Evolutionary conservation across 1,140 invertebrate genomes (phyloP).

Genomic region (Cydia amplana): DNA sequence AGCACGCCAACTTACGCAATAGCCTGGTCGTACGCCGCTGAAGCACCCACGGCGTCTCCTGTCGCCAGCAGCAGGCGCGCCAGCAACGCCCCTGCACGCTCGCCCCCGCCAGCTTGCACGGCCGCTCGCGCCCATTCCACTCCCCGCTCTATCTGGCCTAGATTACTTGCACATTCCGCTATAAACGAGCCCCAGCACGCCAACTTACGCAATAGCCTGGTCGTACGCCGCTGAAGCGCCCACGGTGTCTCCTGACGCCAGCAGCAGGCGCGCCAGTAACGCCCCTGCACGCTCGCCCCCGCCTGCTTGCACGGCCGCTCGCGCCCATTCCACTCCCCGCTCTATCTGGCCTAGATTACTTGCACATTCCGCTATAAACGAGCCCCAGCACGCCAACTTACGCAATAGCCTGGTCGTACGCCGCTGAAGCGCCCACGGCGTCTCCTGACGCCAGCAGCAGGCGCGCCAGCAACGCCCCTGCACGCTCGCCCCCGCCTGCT

Average conservation of each 20-base stretch:
- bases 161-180: constrained; percentile 63
- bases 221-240: constrained; percentile 62
- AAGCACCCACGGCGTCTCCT: constrained; percentile 52
- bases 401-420: constrained; percentile 63
- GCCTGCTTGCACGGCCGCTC: constrained; percentile 55
- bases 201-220: constrained; percentile 58
- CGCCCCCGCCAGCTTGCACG: constrained; percentile 60
- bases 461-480: constrained; percentile 57
- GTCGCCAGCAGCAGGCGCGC: constrained; percentile 54
- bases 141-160: constrained; percentile 55
- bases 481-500: constrained; percentile 63
- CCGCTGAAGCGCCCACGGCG: constrained; percentile 51
- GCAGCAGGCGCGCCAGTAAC: constrained; percentile 55
- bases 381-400: constrained; percentile 39
- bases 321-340: constrained; percentile 66
- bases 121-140: constrained; percentile 65
- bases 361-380: constrained; percentile 58
- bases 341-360: constrained; percentile 51
- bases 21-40: constrained; percentile 61
- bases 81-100: constrained; percentile 59
- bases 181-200: not conserved
- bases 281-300: constrained; percentile 64
- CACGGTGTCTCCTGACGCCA: constrained; percentile 49
- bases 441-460: constrained; percentile 54
- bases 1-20: constrained; percentile 59